Conservation (phyloP, 1,140 invertebrate species). For the Bombus pyrosoma region DNA sequence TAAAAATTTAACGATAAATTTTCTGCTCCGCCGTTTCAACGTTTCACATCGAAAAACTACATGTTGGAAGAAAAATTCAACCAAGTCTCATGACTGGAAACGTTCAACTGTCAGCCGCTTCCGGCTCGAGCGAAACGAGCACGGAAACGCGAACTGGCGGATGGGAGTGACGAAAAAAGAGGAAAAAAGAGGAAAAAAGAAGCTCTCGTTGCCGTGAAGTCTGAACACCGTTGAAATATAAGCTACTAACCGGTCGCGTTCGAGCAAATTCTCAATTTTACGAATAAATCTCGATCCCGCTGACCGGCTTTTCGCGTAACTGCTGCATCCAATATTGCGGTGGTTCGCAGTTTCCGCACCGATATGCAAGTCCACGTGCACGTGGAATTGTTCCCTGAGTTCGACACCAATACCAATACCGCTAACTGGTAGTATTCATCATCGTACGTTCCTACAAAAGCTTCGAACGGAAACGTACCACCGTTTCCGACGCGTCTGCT, state of each 20-base stretch:
- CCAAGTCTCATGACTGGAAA: not conserved
- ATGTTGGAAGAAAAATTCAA: slow-evolving; percentile 1
- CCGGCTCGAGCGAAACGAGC: not conserved
- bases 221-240: slow-evolving; percentile 39
- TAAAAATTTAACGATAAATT: not conserved
- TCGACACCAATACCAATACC: slow-evolving; percentile 44
- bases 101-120: slow-evolving; percentile 8
- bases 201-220: slow-evolving; percentile 26
- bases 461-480: slow-evolving; percentile 7
- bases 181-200: not conserved
- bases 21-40: too few relatives aligned
- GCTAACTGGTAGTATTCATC: slow-evolving; percentile 57
- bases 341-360: slow-evolving; percentile 50
- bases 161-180: not conserved
- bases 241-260: slow-evolving; percentile 34
- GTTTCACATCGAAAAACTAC: not conserved
- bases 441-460: slow-evolving; percentile 37
- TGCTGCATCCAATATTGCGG: slow-evolving; percentile 57
- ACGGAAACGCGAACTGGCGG: not conserved
- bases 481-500: slow-evolving; percentile 11
- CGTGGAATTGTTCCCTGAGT: slow-evolving; percentile 43
- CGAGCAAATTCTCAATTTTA: slow-evolving; percentile 62
- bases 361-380: slow-evolving; percentile 4
- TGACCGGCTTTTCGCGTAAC: slow-evolving; percentile 58
- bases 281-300: slow-evolving; percentile 61